A percentile compares a stretch with the other conserved stretches of the same genome.
These are phyloP conservation scores for Tetraodon nigroviridis DNA, from an alignment of 2,113 vertebrate genomes.

Conservation along the genomic window DNA sequence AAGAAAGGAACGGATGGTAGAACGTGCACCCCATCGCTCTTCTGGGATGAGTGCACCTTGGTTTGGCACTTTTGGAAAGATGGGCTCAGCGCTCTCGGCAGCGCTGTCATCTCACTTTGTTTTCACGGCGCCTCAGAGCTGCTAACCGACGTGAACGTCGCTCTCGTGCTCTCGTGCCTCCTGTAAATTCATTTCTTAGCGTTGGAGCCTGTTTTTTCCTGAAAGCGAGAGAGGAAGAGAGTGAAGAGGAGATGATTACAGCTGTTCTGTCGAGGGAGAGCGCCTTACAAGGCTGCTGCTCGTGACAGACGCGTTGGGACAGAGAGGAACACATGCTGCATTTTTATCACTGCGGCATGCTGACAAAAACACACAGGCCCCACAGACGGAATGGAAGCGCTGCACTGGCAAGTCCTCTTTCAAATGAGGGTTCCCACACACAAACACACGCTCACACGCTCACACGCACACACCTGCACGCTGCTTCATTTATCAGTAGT, in stretches of 20 bases:
- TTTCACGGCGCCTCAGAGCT: too few species aligned
- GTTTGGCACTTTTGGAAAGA: too few species aligned
- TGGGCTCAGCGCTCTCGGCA: too few species aligned
- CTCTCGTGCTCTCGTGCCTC: too few species aligned
- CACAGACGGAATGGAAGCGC: conserved; percentile 40
- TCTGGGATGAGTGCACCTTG: too few species aligned
- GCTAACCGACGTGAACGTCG: too few species aligned
- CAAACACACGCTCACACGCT: background rate
- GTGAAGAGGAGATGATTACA: conserved; percentile 9
- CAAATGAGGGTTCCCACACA: conserved; percentile 12
- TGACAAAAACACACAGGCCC: conserved; percentile 1
- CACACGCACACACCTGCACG: conserved; percentile 9
- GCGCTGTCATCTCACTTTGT: too few species aligned
- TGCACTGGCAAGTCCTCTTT: conserved; percentile 30
- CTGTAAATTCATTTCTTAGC: too few species aligned
- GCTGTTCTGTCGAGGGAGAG: conserved; percentile 58
- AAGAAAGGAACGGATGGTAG: too few species aligned
- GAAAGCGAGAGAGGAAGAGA: conserved; percentile 9
- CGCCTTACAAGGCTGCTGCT: conserved; percentile 46
- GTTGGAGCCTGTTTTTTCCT: conserved; percentile 1
- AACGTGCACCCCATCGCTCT: too few species aligned
- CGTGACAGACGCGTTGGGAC: conserved; percentile 43
- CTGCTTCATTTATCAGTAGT: conserved; percentile 59
- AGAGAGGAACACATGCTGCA: conserved; percentile 52
- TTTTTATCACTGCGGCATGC: conserved; percentile 46